Percentiles rank a stretch among this genome's conserved stretches.
phyloP scores from a whole-genome alignment of 2,888 invertebrate genomes.

The Crossocerus cetratus region DNA sequence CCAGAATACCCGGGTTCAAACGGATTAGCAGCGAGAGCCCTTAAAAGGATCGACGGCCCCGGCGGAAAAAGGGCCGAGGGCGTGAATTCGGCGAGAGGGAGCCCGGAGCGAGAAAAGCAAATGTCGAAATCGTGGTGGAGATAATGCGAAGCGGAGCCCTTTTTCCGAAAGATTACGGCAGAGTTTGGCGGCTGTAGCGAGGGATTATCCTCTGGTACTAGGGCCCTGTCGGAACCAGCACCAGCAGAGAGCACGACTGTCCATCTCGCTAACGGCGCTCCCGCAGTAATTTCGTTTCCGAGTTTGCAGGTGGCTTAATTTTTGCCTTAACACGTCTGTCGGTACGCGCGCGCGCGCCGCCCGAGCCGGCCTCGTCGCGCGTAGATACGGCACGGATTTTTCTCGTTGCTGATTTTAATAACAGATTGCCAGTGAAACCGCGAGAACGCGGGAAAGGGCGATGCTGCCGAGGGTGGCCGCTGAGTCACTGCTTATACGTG shows the following conservation, averaged over 20 bases:
- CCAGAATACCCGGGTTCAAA: too few species aligned
- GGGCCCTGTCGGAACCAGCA: background rate
- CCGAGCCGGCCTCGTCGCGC: constrained; percentile 50
- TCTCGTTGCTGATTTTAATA: constrained; percentile 77
- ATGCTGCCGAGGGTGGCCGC: constrained; percentile 36
- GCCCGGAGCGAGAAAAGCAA: too few species aligned
- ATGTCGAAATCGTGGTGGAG: too few species aligned
- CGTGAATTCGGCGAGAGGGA: too few species aligned
- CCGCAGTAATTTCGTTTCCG: constrained; percentile 53
- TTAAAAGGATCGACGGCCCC: too few species aligned
- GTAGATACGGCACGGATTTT: constrained; percentile 77
- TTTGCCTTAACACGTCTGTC: constrained; percentile 75
- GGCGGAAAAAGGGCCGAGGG: too few species aligned
- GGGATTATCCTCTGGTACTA: background rate
- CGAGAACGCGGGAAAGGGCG: constrained; percentile 19
- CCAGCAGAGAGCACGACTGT: background rate
- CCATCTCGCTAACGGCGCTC: background rate
- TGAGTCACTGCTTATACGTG: constrained; percentile 75
- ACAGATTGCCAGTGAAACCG: constrained; percentile 68
- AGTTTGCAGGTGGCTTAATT: constrained; percentile 74
- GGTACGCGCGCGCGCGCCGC: constrained; percentile 49
- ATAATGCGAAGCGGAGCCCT: background rate
- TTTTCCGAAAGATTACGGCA: background rate
- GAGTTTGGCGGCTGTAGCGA: background rate
- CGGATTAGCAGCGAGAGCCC: too few species aligned